These are phyloP conservation scores for Lytechinus variegatus DNA, from an alignment of 35 echinoderm and acorn worm species.

Conservation along the genomic window DNA sequence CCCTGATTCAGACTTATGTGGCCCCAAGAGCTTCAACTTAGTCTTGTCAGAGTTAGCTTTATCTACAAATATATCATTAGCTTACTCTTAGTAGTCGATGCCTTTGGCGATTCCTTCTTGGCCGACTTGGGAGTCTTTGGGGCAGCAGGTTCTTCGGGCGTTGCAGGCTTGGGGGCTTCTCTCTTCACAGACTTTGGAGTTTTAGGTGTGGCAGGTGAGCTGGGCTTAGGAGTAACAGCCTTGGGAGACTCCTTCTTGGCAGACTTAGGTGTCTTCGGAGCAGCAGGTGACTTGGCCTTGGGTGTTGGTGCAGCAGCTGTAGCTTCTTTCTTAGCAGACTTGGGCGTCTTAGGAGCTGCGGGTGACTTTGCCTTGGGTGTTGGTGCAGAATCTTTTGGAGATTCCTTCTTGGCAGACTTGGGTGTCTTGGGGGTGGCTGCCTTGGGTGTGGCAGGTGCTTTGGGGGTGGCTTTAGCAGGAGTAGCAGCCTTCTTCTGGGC, in stretches of 20 bases:
- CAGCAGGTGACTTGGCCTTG: constrained; percentile 8
- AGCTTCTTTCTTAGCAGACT: not conserved
- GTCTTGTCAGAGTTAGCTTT: too few species aligned
- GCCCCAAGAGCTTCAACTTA: too few species aligned
- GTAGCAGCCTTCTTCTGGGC: constrained; percentile 47
- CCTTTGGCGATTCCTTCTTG: not conserved
- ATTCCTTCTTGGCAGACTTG: constrained; percentile 62
- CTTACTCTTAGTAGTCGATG: constrained; percentile 50
- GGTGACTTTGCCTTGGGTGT: constrained; percentile 49
- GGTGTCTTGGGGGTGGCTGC: constrained; percentile 26
- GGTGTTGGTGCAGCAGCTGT: constrained; percentile 1
- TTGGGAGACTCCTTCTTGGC: not conserved
- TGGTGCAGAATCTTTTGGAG: constrained; percentile 27
- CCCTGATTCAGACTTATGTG: too few species aligned
- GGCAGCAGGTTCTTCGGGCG: not conserved
- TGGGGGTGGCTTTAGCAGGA: constrained; percentile 50
- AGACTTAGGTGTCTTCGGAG: constrained; percentile 27
- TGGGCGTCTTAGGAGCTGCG: constrained; percentile 14
- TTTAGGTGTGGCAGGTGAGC: constrained; percentile 13
- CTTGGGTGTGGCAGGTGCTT: constrained; percentile 30
- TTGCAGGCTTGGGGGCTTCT: not conserved
- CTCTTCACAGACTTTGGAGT: not conserved
- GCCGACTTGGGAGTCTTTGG: not conserved
- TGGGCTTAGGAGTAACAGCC: constrained; percentile 17
- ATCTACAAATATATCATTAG: not conserved